phyloP scores from a whole-genome alignment of 2,888 invertebrate species.

The Lasioglossum vierecki region DNA sequence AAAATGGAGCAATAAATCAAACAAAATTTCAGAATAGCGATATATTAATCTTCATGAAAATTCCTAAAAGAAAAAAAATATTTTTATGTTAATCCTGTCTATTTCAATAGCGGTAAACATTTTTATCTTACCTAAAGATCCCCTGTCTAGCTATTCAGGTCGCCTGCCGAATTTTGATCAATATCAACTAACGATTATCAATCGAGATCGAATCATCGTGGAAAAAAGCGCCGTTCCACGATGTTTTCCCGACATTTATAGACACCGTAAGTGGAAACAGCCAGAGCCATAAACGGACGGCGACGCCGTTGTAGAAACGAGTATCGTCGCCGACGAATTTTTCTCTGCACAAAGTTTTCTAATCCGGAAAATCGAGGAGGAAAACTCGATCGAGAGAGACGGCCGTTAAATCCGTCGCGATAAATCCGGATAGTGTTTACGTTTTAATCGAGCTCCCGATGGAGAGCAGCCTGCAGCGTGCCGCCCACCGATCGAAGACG shows the following conservation, averaged over 20 bases:
- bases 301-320: not conserved
- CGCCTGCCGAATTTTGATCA: too few relatives aligned
- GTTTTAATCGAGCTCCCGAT: not conserved
- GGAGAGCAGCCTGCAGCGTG: not conserved
- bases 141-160: too few relatives aligned
- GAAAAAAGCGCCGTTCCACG: not conserved
- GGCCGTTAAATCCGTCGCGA: not conserved
- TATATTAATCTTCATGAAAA: too few relatives aligned
- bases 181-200: not conserved
- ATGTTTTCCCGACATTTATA: not conserved
- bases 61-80: too few relatives aligned
- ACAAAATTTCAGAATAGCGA: too few relatives aligned
- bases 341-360: not conserved
- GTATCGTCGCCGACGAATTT: not conserved
- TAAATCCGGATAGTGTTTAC: not conserved
- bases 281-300: not conserved
- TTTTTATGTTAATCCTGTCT: too few relatives aligned
- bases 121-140: too few relatives aligned
- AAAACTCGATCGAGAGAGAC: not conserved
- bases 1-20: too few relatives aligned
- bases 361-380: not conserved
- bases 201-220: not conserved
- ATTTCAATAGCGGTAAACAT: too few relatives aligned
- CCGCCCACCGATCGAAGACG: slow-evolving; percentile 6
- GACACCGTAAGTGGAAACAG: not conserved